Evolutionary conservation across 2,797 vertebrate genomes (phyloP).

Genomic region (Anguilla marmorata): DNA sequence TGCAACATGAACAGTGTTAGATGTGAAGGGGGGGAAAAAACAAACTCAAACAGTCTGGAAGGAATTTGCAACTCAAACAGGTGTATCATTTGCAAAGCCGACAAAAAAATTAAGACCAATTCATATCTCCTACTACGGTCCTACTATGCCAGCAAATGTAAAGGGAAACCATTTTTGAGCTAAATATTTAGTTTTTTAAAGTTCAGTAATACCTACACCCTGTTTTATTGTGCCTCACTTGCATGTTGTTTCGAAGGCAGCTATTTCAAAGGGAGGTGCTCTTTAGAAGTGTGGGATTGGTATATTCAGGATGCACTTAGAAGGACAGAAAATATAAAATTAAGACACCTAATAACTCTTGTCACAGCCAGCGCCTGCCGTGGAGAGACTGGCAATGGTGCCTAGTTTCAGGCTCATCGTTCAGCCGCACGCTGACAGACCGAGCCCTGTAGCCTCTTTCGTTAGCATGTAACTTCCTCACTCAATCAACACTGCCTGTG

Average conservation of each 20-base stretch:
- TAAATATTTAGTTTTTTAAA: too few species aligned
- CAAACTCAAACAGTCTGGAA: too few species aligned
- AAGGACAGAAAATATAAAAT: slow-evolving; percentile 40
- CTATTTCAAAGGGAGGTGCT: not conserved
- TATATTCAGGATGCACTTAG: not conserved
- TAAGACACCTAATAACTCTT: slow-evolving; percentile 42
- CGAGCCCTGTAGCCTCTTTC: slow-evolving; percentile 10
- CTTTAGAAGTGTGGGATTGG: not conserved
- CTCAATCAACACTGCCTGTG: not conserved
- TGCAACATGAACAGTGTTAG: too few species aligned
- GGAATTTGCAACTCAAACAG: too few species aligned
- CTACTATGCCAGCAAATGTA: too few species aligned
- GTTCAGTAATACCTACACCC: too few species aligned
- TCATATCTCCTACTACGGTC: too few species aligned
- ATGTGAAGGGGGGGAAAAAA: too few species aligned
- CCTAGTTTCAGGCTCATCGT: slow-evolving; percentile 18
- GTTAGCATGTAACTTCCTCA: not conserved
- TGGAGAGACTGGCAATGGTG: slow-evolving; percentile 10
- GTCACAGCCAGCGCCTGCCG: slow-evolving; percentile 37
- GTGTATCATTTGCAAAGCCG: too few species aligned
- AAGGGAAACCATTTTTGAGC: too few species aligned
- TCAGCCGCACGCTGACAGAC: slow-evolving; percentile 17
- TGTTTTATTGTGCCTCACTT: not conserved
- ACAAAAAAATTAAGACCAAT: too few species aligned
- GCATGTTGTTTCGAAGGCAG: not conserved